A percentile compares a stretch with the other conserved stretches of the same genome.
Conservation (phyloP, 2,888 invertebrate species). For the Eustalomyia histrio region DNA sequence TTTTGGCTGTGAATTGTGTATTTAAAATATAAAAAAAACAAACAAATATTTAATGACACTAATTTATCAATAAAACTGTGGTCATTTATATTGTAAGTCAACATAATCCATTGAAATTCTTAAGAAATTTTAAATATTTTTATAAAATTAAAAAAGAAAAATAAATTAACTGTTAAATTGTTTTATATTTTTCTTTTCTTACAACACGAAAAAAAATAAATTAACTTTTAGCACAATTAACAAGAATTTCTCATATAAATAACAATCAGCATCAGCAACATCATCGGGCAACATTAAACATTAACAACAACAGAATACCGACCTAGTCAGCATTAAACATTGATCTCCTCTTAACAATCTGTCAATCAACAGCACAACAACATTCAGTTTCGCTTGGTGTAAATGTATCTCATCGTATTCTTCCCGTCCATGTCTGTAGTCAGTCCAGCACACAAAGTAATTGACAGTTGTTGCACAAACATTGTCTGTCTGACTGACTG, state of each 20-base stretch:
- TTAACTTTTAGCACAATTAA: conserved; percentile 64
- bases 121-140: conserved; percentile 53
- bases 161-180: conserved; percentile 55
- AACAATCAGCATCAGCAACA: conserved; percentile 48
- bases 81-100: conserved; percentile 54
- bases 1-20: conserved; percentile 6
- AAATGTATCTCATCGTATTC: conserved; percentile 9
- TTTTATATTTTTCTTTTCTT: conserved; percentile 22
- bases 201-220: conserved; percentile 29
- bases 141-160: conserved; percentile 31
- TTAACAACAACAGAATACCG: conserved; percentile 19
- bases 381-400: conserved; percentile 56
- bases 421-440: not conserved
- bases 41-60: conserved; percentile 55
- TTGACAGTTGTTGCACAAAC: conserved; percentile 66
- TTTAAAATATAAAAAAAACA: not conserved
- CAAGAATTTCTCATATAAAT: conserved; percentile 66
- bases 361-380: conserved; percentile 63
- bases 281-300: conserved; percentile 2
- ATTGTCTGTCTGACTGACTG: conserved; percentile 49
- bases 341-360: conserved; percentile 66
- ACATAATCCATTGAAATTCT: conserved; percentile 58
- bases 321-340: conserved; percentile 60
- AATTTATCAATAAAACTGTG: conserved; percentile 59
- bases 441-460: conserved; percentile 51